These are phyloP conservation scores for Troides aeacus DNA, from an alignment of 2,888 invertebrate species.

Conservation along the genomic window DNA sequence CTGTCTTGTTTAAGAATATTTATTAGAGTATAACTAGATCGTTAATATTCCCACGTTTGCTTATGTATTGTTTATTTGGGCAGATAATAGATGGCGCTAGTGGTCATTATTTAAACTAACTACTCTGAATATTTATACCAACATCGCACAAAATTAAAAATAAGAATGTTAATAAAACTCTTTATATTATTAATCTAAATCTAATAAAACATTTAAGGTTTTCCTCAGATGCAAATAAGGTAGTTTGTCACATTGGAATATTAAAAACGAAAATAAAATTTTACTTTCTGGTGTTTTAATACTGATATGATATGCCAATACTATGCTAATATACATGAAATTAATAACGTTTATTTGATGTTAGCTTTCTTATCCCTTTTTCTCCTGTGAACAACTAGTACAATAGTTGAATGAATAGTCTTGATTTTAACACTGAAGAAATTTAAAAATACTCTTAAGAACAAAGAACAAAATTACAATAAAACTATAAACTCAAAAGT, in stretches of 20 bases:
- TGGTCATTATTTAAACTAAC: slow-evolving; percentile 9
- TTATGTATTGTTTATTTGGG: slow-evolving; percentile 4
- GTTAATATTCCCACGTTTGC: slow-evolving; percentile 8
- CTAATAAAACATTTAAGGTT: not conserved
- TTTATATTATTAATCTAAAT: not conserved
- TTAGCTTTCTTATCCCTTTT: too few species aligned
- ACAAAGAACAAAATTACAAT: too few species aligned
- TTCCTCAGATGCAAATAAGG: not conserved
- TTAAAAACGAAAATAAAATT: too few species aligned
- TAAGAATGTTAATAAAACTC: slow-evolving; percentile 8
- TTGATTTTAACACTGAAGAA: too few species aligned
- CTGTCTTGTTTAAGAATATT: slow-evolving; percentile 25
- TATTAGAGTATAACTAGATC: slow-evolving; percentile 15
- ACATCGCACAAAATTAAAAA: not conserved
- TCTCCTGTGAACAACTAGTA: too few species aligned
- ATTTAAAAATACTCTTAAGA: too few species aligned
- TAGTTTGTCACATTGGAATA: not conserved
- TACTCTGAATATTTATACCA: slow-evolving; percentile 5
- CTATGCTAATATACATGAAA: too few species aligned
- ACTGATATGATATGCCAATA: too few species aligned
- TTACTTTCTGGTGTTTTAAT: too few species aligned
- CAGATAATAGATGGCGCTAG: slow-evolving; percentile 47
- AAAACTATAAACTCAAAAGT: too few species aligned
- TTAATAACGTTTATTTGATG: too few species aligned
- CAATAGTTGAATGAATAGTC: too few species aligned